These are phyloP conservation scores for Marcusenius ussheri DNA, from an alignment of 2,113 vertebrate species.

Conservation along the genomic window DNA sequence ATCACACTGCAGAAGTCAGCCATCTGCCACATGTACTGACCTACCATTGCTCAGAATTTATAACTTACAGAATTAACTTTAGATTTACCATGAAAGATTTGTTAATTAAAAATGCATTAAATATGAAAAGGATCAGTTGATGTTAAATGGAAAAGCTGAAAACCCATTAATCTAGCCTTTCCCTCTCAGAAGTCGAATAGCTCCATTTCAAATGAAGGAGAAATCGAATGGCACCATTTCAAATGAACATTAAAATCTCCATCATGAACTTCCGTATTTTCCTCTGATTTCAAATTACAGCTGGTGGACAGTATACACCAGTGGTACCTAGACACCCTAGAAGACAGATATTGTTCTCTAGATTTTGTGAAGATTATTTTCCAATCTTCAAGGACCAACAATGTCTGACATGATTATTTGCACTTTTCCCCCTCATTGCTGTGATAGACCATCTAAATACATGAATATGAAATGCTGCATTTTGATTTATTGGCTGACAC, in stretches of 20 bases:
- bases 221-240: not conserved
- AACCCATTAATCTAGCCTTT: slow-evolving; percentile 34
- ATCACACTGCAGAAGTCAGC: slow-evolving; percentile 30
- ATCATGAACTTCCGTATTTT: slow-evolving; percentile 13
- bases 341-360: not conserved
- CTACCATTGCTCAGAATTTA: slow-evolving; percentile 34
- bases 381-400: not conserved
- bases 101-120: slow-evolving; percentile 59
- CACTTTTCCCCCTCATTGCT: not conserved
- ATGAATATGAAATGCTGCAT: slow-evolving; percentile 2
- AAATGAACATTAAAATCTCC: slow-evolving; percentile 4
- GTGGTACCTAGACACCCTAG: not conserved
- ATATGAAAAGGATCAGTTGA: slow-evolving; percentile 49
- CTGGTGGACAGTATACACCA: not conserved
- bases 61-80: slow-evolving; percentile 44
- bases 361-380: not conserved
- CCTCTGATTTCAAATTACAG: not conserved
- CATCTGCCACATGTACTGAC: slow-evolving; percentile 36
- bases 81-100: slow-evolving; percentile 54
- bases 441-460: not conserved
- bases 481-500: not conserved
- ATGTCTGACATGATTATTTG: not conserved
- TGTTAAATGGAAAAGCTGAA: slow-evolving; percentile 46
- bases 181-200: slow-evolving; percentile 4
- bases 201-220: slow-evolving; percentile 11